These are phyloP conservation scores for Nomada flava DNA, from an alignment of 2,888 invertebrate species.

Conservation along the genomic window DNA sequence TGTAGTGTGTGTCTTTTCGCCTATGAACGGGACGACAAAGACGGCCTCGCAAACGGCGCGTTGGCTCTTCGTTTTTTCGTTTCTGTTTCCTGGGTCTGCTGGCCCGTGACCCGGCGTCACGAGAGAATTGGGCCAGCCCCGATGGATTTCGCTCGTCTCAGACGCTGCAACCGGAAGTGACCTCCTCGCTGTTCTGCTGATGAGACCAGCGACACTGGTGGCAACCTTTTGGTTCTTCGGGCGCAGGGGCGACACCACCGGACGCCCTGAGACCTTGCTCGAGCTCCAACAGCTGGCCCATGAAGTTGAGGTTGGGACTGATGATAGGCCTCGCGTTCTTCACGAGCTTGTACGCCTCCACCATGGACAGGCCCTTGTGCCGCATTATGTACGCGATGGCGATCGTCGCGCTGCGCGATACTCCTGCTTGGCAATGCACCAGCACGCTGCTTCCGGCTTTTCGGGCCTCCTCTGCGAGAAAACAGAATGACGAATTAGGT, in stretches of 20 bases:
- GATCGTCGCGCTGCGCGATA: conserved; percentile 96
- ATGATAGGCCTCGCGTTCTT: conserved; percentile 94
- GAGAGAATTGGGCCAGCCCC: neutral
- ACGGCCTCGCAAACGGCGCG: conserved; percentile 22
- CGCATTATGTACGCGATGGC: conserved; percentile 98
- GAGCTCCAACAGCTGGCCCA: conserved; percentile 94
- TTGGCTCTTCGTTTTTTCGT: neutral
- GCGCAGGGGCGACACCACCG: conserved; percentile 75
- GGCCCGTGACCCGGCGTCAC: neutral
- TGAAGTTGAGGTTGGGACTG: conserved; percentile 97
- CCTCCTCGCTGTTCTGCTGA: conserved; percentile 85
- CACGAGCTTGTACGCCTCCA: conserved; percentile 95
- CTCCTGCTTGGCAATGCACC: conserved; percentile 98
- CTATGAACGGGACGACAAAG: conserved; percentile 24
- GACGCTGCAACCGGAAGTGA: conserved; percentile 86
- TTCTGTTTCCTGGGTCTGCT: neutral
- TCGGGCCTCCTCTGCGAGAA: conserved; percentile 89
- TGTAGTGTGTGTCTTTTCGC: conserved; percentile 50
- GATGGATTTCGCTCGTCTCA: conserved; percentile 75
- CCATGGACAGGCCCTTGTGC: conserved; percentile 91
- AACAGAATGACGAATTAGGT: neutral
- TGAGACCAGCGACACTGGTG: conserved; percentile 86
- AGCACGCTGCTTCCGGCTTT: conserved; percentile 90
- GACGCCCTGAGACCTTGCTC: conserved; percentile 88
- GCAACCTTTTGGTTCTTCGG: conserved; percentile 83